Base-by-base conservation (phyloP, 1,140 invertebrate genomes). In the Anastatus disparis region DNA sequence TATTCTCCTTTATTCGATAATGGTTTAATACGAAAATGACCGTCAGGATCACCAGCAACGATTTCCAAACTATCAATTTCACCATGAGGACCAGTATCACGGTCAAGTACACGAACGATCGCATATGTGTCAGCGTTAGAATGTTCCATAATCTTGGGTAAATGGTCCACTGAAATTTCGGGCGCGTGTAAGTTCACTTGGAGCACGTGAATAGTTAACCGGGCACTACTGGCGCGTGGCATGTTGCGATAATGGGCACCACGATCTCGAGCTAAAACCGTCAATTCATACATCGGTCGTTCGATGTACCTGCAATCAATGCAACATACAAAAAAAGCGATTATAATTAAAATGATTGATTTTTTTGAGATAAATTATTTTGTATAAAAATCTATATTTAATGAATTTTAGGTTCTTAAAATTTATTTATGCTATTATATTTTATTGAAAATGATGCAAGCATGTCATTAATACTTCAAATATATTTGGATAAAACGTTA, bases 151-250 rank as follows among this genome's bases (percentile, higher is more conserved):
- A 97, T 90, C 68, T 93, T 90, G 0, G 94, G 93, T 72, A 97
- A 86, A 67, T 92, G 90, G 15, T 90, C 90, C 3, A 96, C 91
- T 63, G 89, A 88, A 65, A 98, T 94, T 79, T 95, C 92, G 0
- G 97, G 97, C 7, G 92, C 87, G 80, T 93, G 90, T 12, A 96
- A 87, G 83, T 98, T 98, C 12, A 96, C 95, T 78, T 92, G 93
- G 68, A 90, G 88, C 2, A 98, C 94, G 27, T 89, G 88, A 53
- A 98, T 91, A 9, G 88, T 89, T 2, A 98, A 88, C 74, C 86
- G 89, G 1, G 94, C 92, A n/a, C 88, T 89, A 75, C 90, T 93
- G 0, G 90, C 87, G 70, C 88, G 89, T 48, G 86, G 86, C 31
- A 86, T 87, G 31, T 88, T 87, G 2, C 89, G 87, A 29, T 89